Evolutionary conservation across 2,113 vertebrate species (phyloP).

Genomic region (Anhinga anhinga): DNA sequence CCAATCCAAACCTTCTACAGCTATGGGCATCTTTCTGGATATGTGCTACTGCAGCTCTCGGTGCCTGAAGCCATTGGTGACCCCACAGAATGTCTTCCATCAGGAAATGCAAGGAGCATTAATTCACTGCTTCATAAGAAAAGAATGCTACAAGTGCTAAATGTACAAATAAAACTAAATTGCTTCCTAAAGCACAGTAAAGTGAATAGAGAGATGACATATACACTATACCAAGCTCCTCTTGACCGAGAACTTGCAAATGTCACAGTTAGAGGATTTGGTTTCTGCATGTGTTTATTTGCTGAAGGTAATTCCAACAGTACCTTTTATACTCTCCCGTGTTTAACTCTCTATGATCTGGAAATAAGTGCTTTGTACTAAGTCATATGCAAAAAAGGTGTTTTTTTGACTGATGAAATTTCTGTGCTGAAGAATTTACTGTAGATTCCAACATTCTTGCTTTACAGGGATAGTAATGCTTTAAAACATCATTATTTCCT

Average conservation of each 20-base stretch:
- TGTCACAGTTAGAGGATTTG: neutral
- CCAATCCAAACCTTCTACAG: neutral
- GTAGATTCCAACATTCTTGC: neutral
- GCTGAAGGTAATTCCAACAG: neutral
- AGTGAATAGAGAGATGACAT: neutral
- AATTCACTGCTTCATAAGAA: conserved; percentile 4
- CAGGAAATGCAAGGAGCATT: conserved; percentile 3
- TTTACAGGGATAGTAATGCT: conserved; percentile 36
- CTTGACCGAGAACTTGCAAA: neutral
- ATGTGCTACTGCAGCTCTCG: neutral
- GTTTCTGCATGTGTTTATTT: neutral
- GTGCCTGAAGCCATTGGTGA: neutral
- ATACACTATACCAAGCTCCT: neutral
- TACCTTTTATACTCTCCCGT: neutral
- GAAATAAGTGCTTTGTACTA: conserved; percentile 23
- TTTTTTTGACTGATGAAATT: neutral
- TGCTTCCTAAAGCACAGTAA: neutral
- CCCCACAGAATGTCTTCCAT: neutral
- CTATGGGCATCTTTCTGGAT: neutral
- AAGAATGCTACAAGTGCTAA: neutral
- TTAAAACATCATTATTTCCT: conserved; percentile 57
- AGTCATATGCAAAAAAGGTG: neutral
- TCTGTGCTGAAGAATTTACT: conserved; percentile 7
- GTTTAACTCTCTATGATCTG: neutral
- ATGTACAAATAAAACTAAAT: conserved; percentile 12